Base-by-base conservation (phyloP, 2,113 vertebrate genomes). In the Platysteira castanea region DNA sequence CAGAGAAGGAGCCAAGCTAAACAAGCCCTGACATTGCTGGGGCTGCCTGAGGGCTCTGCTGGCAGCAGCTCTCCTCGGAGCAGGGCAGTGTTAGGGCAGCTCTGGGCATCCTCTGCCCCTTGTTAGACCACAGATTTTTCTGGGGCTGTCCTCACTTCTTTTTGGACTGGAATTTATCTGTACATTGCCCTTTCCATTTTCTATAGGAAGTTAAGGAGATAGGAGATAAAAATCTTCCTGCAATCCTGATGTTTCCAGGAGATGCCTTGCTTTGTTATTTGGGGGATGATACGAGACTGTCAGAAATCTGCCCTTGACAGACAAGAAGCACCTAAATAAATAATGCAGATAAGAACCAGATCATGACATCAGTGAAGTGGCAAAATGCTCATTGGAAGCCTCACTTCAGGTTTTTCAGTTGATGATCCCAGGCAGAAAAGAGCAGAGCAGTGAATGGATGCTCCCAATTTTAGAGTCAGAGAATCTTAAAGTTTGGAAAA, bases 241-340 rank as follows among this genome's bases (percentile, higher is more conserved):
- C 53, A 59, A 84, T 39, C 50, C 86, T 70, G 28, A 30, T 78
- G 63, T 73, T 84, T 82, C 67, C 83, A 74, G 44, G 70, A 31
- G 6, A 4, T 63, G 9, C 21, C 54, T 94, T 90, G 59, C 49
- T 94, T 96, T 94, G 85, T 37, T 91, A 59, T 94, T 95, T 96
- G 71, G 54, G 52, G 42, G 52, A 42, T 50, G 13, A 19, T 15
- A 10, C 15, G 13, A 84, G 39, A 74, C 63, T 81, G 27, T 41
- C 37, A 73, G 59, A 56, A 53, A n/a, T 44, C 21, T 56, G 21
- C 22, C 69, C 41, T 47, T 81, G 73, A 61, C 18, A 46, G 44
- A 46, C 37, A 39, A 44, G 53, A 75, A 89, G 17, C 24, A 89
- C n/a, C 20, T 57, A 53, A 65, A 86, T 54, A 71, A 85, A 85